phyloP scores from a whole-genome alignment of 2,888 invertebrate genomes.

The Smittia aterrima region DNA sequence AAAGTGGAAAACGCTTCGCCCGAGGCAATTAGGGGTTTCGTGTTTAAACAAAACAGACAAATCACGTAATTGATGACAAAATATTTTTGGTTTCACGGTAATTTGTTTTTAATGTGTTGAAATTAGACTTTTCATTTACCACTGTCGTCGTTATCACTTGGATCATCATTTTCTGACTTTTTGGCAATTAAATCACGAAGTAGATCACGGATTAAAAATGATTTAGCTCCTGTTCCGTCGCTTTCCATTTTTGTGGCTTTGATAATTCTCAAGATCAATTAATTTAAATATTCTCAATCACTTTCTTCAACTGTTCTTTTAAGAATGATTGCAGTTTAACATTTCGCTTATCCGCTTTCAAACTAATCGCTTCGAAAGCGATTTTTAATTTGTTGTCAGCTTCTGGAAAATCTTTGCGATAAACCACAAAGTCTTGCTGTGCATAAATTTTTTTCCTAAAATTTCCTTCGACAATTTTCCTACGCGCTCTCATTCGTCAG shows the following conservation, averaged over 20 bases:
- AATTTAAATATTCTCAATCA: background rate
- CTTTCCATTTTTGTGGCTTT: background rate
- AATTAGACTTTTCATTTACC: slow-evolving; percentile 13
- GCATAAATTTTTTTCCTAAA: background rate
- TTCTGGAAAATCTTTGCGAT: background rate
- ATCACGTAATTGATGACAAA: background rate
- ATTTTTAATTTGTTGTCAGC: slow-evolving; percentile 40
- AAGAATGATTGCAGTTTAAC: background rate
- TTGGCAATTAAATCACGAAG: slow-evolving; percentile 63
- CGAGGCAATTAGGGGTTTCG: background rate
- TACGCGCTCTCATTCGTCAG: background rate
- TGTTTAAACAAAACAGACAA: slow-evolving; percentile 7
- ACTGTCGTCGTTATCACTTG: slow-evolving; percentile 34
- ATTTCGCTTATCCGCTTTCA: slow-evolving; percentile 1
- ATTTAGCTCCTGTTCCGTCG: slow-evolving; percentile 61
- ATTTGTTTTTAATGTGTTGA: background rate
- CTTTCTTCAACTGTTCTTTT: background rate
- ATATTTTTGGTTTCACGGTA: background rate
- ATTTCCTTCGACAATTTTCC: background rate
- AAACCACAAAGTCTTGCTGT: background rate
- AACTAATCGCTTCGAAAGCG: slow-evolving; percentile 28
- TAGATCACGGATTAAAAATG: slow-evolving; percentile 80
- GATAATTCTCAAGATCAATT: slow-evolving; percentile 3
- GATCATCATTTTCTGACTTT: slow-evolving; percentile 26
- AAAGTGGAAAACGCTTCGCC: background rate